A percentile compares a stretch with the other conserved stretches of the same genome.
Conservation (phyloP, 2,113 vertebrate species). For the Delphinapterus leucas region DNA sequence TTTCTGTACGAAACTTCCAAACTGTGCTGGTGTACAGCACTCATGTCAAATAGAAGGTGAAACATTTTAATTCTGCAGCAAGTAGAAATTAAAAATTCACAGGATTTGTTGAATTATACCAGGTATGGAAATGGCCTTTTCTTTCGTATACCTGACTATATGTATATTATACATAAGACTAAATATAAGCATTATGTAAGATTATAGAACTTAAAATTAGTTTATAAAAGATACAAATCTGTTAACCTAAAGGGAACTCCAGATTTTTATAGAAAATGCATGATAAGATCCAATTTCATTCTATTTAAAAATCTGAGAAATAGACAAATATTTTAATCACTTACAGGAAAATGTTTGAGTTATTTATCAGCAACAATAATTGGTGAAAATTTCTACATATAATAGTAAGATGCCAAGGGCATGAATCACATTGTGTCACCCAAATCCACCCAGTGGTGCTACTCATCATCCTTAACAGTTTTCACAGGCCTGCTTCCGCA, state of each 20-base stretch:
- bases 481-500: neutral
- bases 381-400: neutral
- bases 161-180: neutral
- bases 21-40: neutral
- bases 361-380: neutral
- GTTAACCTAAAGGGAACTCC: neutral
- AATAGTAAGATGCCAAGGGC: neutral
- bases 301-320: neutral
- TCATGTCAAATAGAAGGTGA: neutral
- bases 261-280: neutral
- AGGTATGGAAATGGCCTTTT: neutral
- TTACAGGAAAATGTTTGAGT: neutral
- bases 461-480: neutral
- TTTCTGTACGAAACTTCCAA: neutral
- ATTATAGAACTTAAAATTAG: neutral
- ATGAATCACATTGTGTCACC: neutral
- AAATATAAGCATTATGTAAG: neutral
- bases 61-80: neutral
- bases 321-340: neutral
- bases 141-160: neutral
- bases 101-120: neutral
- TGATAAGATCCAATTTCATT: neutral
- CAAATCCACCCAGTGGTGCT: neutral
- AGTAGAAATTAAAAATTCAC: neutral
- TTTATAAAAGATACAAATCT: neutral